Conservation (phyloP, 2,888 invertebrate species). For the Myathropa florea region DNA sequence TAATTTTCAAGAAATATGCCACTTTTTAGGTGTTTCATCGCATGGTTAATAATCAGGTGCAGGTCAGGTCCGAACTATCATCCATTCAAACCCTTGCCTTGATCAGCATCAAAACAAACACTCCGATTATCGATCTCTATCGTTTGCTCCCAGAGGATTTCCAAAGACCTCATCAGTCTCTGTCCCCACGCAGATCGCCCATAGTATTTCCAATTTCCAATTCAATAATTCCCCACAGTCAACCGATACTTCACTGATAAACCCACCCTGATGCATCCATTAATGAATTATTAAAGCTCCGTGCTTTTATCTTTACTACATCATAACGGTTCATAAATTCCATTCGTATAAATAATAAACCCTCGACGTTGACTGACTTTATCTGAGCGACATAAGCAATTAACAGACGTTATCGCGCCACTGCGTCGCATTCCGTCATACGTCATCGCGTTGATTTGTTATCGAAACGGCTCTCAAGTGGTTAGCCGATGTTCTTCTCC, state of each 20-base stretch:
- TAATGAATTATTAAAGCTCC: constrained; percentile 30
- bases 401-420: constrained; percentile 4
- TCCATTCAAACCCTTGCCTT: too few relatives aligned
- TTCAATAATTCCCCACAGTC: neutral
- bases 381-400: constrained; percentile 1
- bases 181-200: neutral
- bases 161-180: neutral
- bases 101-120: too few relatives aligned
- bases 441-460: constrained; percentile 3
- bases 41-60: too few relatives aligned
- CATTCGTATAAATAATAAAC: neutral
- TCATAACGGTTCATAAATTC: constrained; percentile 3
- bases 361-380: neutral
- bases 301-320: constrained; percentile 10
- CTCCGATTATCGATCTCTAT: too few relatives aligned
- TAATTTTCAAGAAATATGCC: too few relatives aligned
- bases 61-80: too few relatives aligned
- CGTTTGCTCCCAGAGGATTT: neutral
- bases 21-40: too few relatives aligned
- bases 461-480: constrained; percentile 2
- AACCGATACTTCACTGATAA: neutral
- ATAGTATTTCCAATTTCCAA: neutral
- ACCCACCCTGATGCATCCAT: constrained; percentile 15
- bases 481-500: neutral
- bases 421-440: neutral